Evolutionary conservation across 2,888 invertebrate genomes (phyloP), one percentile per base, ranked within the genome.

Genomic region (Omphaloscelis lunosa): DNA sequence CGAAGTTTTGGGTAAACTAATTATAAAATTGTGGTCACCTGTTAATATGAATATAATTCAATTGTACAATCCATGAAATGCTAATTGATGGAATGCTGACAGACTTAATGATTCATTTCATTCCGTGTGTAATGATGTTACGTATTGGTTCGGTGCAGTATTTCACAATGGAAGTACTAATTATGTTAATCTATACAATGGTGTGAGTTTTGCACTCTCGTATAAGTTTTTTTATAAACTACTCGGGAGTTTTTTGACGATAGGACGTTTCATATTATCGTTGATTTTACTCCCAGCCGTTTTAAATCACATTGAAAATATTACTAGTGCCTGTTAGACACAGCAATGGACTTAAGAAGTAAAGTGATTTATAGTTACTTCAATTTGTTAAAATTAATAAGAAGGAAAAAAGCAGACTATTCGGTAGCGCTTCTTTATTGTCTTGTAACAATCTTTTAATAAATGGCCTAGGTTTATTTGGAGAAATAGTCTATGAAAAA

Each of bases 51-150:
- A 77, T 75, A 78, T 85, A 82, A 88, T 84, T 85, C 63, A 81
- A 84, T 88, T 89, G 77, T 75, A 80, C 81, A 83, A 80, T 84
- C 66, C 79, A 91, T 90, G 90, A 91, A 88, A 88, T 89, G 89
- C 89, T 93, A 93, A 93, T 93, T 93, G 91, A 93, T 92, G 90
- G 88, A 93, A 90, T 89, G 88, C 90, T 86, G 91, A 91, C 90
- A 89, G 90, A 90, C 89, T 90, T 84, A 91, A 91, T 91, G 89
- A 89, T 91, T 91, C 90, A 90, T 91, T 91, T 90, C 92, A 91
- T 91, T 92, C 92, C 90, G 91, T 90, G 88, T 81, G 90, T 91
- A 92, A 92, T 89, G 89, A 86, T 85, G 90, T 93, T 90, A 92
- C 89, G 89, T 87, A 88, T 87, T 89, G 91, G 90, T 86, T 84